phyloP scores from a whole-genome alignment of 2,113 vertebrate genomes.

The Ondatra zibethicus region DNA sequence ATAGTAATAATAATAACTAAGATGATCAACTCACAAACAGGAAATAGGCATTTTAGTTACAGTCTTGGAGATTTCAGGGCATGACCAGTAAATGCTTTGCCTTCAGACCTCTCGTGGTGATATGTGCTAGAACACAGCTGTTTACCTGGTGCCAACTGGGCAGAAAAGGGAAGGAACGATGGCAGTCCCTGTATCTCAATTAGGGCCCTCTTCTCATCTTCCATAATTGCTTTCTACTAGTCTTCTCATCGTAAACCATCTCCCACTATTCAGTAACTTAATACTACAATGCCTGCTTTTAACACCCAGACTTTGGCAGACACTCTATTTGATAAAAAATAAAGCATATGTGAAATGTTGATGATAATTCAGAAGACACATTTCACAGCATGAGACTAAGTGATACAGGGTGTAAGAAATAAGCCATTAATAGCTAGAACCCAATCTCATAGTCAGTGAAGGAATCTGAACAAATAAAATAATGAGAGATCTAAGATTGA shows the following conservation, averaged over 20 bases:
- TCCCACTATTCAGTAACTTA: background rate
- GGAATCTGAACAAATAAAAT: background rate
- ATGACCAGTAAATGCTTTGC: background rate
- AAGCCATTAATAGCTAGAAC: background rate
- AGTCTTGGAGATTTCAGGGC: background rate
- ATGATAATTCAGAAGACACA: background rate
- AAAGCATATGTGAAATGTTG: background rate
- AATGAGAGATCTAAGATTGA: background rate
- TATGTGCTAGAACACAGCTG: background rate
- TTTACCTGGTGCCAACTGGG: too few species aligned
- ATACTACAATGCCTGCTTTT: too few species aligned
- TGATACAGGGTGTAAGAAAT: background rate
- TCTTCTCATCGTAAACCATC: accelerated
- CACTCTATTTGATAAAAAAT: background rate
- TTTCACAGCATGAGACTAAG: background rate
- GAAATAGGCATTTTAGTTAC: background rate
- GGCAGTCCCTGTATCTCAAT: background rate
- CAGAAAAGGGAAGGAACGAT: background rate
- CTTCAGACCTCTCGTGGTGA: accelerated
- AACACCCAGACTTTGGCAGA: background rate
- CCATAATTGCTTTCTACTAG: background rate
- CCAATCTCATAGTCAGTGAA: too few species aligned
- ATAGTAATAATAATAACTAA: too few species aligned
- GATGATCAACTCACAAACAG: background rate
- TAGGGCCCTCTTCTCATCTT: too few species aligned